Evolutionary conservation across 2,888 invertebrate species (phyloP).

Genomic region (Macroteleia sp.): DNA sequence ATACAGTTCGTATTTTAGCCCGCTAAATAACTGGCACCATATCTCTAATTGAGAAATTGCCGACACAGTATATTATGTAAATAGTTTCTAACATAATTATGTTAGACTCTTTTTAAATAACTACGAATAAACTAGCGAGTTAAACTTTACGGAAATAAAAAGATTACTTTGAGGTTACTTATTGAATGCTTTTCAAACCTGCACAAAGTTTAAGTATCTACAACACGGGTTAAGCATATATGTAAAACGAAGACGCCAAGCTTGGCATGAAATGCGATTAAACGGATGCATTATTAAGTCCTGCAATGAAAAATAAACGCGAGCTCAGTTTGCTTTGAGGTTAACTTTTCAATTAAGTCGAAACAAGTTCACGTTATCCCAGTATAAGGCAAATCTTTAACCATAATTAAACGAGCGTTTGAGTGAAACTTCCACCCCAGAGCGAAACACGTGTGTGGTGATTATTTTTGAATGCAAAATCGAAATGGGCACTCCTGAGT

Average conservation of each 20-base stretch:
- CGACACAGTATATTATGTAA: no score
- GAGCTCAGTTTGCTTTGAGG: constrained; percentile 41
- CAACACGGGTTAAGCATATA: constrained; percentile 15
- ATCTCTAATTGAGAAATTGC: no score
- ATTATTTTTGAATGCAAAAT: background rate
- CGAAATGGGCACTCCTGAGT: no score
- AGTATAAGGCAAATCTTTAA: background rate
- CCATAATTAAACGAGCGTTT: constrained; percentile 24
- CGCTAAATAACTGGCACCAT: no score
- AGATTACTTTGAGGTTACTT: constrained; percentile 14
- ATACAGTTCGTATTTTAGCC: no score
- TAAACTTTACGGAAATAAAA: no score
- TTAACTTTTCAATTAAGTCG: constrained; percentile 41
- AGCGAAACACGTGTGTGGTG: background rate
- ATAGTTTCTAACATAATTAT: no score
- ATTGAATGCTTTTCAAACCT: no score
- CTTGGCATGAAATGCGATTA: constrained; percentile 9
- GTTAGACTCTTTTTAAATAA: background rate
- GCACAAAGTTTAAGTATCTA: constrained; percentile 18
- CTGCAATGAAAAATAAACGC: no score
- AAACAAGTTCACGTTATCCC: constrained; percentile 27
- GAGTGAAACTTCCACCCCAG: background rate
- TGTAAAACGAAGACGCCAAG: constrained; percentile 3
- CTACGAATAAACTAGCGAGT: background rate
- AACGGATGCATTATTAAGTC: constrained; percentile 22